Base-by-base conservation (phyloP, 2,888 invertebrate genomes). In the Frankliniella intonsa region DNA sequence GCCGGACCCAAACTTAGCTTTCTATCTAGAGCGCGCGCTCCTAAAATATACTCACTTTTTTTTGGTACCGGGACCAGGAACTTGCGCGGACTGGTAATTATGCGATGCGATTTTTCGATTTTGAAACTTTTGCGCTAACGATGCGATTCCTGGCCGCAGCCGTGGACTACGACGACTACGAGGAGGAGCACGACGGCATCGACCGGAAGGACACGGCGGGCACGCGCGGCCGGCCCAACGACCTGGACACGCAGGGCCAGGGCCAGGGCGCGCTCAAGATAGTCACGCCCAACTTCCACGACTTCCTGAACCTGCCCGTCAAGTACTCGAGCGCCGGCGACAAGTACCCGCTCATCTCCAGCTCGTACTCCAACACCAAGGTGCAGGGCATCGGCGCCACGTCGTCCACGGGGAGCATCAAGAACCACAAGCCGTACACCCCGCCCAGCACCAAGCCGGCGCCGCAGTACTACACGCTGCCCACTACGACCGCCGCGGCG, bases 361-460 rank as follows among this genome's bases (percentile, higher is more conserved):
- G 90, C 85, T 93, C 93, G 1, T 93, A 93, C 86, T 93, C 93
- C 0, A 93, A 93, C 85, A 90, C 93, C 0, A 93, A 93, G 86
- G 91, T 93, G 50, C 93, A 93, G 86, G 93, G 93, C 1, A 84
- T 85, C 49, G 84, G 85, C 19, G 83, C 84, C 22, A 83, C 83
- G 85, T 0, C 84, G 81, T 80, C 83, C 87, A 2, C 87, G 86
- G 3, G 84, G 83, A 8, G 84, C 84, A 79, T 80, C 83, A 50
- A 83, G 82, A 2, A 84, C 84, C 22, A 84, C 83, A 25, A 86
- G 86, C 1, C 86, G 86, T n/a, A 86, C 86, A 17, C 86, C 84
- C n/a, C 69, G 50, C n/a, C 38, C 82, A 17, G 50, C 83, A 69
- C 80, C 81, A 27, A n/a, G 14, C 62, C 51, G 25, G 17, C 51